Percentiles rank a stretch among this genome's conserved stretches.
Evolutionary conservation across 2,888 invertebrate genomes (phyloP).

Genomic region (Hemistola chrysoprasaria): DNA sequence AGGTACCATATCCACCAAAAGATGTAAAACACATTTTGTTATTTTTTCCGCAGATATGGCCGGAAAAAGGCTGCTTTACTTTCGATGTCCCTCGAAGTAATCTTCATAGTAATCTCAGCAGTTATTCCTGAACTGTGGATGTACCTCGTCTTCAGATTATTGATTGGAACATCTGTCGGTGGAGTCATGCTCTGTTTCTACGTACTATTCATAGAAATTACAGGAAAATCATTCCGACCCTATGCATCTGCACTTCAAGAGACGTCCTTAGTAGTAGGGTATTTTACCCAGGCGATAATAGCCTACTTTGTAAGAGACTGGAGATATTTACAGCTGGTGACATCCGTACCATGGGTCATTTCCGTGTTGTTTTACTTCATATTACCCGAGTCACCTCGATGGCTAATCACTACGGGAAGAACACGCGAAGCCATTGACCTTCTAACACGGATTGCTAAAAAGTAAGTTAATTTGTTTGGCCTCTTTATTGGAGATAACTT

Average conservation of each 20-base stretch:
- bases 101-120: constrained; percentile 79
- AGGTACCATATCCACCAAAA: no score
- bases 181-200: constrained; percentile 86
- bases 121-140: constrained; percentile 82
- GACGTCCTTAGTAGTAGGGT: constrained; percentile 78
- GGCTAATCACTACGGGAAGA: constrained; percentile 87
- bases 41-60: constrained; percentile 82
- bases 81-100: constrained; percentile 78
- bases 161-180: constrained; percentile 83
- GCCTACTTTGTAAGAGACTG: constrained; percentile 83
- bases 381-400: constrained; percentile 90
- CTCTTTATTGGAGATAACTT: not conserved
- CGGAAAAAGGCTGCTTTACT: constrained; percentile 83
- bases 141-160: constrained; percentile 81
- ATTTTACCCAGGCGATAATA: constrained; percentile 79
- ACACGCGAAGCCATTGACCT: constrained; percentile 83
- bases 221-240: constrained; percentile 79
- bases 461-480: constrained; percentile 36
- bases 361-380: constrained; percentile 85
- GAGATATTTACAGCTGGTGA: constrained; percentile 81
- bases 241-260: constrained; percentile 80
- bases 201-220: constrained; percentile 84
- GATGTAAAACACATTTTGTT: no score
- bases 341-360: constrained; percentile 75
- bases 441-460: constrained; percentile 84